These are phyloP conservation scores for Furcifer pardalis DNA, from an alignment of 2,797 vertebrate genomes.

Conservation along the genomic window DNA sequence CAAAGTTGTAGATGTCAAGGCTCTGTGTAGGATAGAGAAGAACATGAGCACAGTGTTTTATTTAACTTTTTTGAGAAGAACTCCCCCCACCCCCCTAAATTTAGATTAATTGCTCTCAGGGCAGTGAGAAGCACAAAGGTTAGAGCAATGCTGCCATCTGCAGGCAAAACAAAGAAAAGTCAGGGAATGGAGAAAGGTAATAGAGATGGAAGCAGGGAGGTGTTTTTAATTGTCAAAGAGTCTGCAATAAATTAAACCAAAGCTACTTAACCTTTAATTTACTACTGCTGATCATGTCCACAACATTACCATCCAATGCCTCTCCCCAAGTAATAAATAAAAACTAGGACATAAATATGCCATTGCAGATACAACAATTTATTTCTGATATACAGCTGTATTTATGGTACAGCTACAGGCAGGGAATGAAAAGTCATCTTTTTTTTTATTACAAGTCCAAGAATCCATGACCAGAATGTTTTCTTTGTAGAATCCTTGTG, in stretches of 20 bases:
- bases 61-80: constrained; percentile 34
- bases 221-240: background rate
- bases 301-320: background rate
- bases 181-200: background rate
- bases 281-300: background rate
- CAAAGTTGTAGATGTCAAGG: constrained; percentile 56
- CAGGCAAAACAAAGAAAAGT: constrained; percentile 18
- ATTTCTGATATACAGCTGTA: background rate
- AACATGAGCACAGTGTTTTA: constrained; percentile 52
- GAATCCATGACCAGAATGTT: no score
- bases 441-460: background rate
- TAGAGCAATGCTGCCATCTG: constrained; percentile 60
- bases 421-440: background rate
- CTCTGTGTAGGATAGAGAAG: constrained; percentile 34
- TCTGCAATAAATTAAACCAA: background rate
- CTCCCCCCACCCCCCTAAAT: constrained; percentile 40
- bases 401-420: background rate
- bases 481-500: background rate
- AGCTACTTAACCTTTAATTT: background rate
- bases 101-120: background rate
- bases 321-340: background rate
- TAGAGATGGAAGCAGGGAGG: background rate
- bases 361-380: background rate
- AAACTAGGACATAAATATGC: background rate
- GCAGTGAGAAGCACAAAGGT: background rate